Conservation (phyloP, 2,797 vertebrate genomes). For the Pseudomugil tenellus region DNA sequence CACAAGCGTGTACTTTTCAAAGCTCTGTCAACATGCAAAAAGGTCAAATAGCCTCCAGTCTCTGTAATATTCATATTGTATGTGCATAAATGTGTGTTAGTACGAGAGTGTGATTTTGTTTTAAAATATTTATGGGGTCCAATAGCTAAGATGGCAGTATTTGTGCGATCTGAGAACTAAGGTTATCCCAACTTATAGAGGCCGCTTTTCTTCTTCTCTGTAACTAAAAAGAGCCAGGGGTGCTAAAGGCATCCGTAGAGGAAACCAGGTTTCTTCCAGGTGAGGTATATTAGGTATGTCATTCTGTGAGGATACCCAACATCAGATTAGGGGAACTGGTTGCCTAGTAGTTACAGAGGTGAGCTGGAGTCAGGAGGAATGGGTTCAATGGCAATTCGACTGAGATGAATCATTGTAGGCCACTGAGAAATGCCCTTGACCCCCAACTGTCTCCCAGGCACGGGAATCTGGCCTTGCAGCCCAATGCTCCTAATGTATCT, state of each 20-base stretch:
- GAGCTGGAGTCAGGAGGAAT: too few species aligned
- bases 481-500: too few species aligned
- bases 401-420: too few species aligned
- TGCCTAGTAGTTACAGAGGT: too few species aligned
- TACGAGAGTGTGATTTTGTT: neutral
- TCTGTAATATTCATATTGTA: neutral
- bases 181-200: neutral
- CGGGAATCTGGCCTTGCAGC: too few species aligned
- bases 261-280: neutral
- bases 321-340: neutral
- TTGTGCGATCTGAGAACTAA: neutral
- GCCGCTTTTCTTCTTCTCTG: neutral
- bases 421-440: too few species aligned
- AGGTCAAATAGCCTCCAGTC: neutral
- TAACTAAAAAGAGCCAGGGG: neutral
- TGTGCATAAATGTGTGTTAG: neutral
- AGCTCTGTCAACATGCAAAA: neutral
- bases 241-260: neutral
- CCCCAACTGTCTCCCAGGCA: too few species aligned
- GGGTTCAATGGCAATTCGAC: too few species aligned
- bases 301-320: neutral
- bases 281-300: neutral
- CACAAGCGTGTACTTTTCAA: neutral
- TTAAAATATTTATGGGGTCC: neutral
- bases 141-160: too few species aligned